These are phyloP conservation scores for Montipora efflorescens DNA, from an alignment of 64 coral and sea anemone species.

Conservation along the genomic window DNA sequence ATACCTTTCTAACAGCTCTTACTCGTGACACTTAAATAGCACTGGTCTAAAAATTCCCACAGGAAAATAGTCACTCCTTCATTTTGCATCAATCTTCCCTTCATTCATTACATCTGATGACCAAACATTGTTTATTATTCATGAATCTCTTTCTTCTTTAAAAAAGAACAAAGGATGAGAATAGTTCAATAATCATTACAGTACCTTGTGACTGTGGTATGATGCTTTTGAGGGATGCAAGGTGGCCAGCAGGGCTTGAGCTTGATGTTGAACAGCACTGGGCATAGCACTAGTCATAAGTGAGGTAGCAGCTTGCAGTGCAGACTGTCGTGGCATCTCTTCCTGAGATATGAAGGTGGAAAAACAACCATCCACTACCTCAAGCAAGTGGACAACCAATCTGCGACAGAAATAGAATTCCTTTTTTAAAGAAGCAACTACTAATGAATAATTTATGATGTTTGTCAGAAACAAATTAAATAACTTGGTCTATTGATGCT, in stretches of 20 bases:
- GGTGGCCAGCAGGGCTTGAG: slow-evolving; percentile 84
- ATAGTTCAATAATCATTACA: background rate
- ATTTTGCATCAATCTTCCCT: no score
- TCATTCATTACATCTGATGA: no score
- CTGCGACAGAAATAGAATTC: slow-evolving; percentile 18
- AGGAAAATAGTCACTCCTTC: no score
- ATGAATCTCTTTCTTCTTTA: no score
- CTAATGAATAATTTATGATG: background rate
- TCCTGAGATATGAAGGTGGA: slow-evolving; percentile 76
- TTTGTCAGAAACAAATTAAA: no score
- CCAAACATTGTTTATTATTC: no score
- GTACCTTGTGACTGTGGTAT: slow-evolving; percentile 97
- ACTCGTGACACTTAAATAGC: no score
- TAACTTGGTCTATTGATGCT: no score
- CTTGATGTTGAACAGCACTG: slow-evolving; percentile 66
- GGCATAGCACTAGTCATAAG: slow-evolving; percentile 87
- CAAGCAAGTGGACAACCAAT: slow-evolving; percentile 87
- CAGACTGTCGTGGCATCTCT: slow-evolving; percentile 61
- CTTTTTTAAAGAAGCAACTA: background rate
- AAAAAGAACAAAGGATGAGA: background rate
- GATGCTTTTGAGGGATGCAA: slow-evolving; percentile 88
- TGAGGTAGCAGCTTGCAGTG: slow-evolving; percentile 84
- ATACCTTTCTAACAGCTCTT: no score
- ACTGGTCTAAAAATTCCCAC: no score
- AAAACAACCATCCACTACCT: slow-evolving; percentile 91